Evolutionary conservation across 2,888 invertebrate genomes (phyloP), one percentile per base, ranked within the genome.

Genomic region (Epistrophella euchroma): DNA sequence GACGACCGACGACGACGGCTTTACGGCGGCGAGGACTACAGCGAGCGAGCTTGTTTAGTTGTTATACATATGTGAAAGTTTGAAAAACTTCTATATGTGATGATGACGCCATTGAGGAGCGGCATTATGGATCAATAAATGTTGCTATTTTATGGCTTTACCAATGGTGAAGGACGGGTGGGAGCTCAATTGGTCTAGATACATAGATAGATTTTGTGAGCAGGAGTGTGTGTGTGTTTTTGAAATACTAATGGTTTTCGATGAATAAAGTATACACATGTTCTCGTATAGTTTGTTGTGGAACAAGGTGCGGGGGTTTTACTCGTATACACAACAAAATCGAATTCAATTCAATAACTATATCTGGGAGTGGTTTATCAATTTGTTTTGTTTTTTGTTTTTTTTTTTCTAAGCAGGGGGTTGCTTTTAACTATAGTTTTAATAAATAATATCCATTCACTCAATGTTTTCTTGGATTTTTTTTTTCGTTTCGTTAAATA

Each of bases 91-190:
- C 52, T 74, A 22, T 74, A 22, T 40, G 58, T 58, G 58, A 22
- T 37, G 75, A 84, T 84, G 84, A 84, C 84, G 84, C 84, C 84
- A 84, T 84, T 80, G 75, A 84, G 84, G 84, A 84, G 84, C 75
- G 84, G 84, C 84, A 79, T 80, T 84, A 84, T 80, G 84, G 80
- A 84, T 84, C 84, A 84, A 84, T 84, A 78, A 81, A 75, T 75
- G 58, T 75, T 55, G 45, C 22, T 75, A 74, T 60, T 79, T 68
- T 37, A 37, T 68, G 19, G 55, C 37, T 79, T 19, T 32, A 2
- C 28, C 4, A 68, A 60, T 9, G 60, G 22, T 13, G 40, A 40
- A 3, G 28, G 11, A 22, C 22, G 40, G 13, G 35, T 2, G 19
- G n/a, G 10, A 43, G n/a, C 28, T 15, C 25, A 52, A 62, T 62